Percentiles rank a stretch among this genome's conserved stretches.
Conservation (phyloP, 2,797 vertebrate genomes). For the Myotis pilosus region DNA sequence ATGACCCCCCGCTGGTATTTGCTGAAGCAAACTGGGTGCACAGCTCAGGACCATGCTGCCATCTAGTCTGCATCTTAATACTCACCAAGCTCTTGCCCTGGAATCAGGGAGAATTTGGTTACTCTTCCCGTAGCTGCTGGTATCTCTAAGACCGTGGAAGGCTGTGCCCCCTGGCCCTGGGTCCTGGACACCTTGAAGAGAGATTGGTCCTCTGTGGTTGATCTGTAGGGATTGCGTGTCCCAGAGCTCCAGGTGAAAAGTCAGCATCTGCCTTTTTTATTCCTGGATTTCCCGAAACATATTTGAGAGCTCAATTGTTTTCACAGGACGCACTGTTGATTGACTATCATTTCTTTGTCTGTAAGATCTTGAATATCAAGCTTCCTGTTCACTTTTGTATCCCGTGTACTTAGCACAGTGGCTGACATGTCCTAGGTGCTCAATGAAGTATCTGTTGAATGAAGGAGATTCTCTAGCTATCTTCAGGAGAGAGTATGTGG, state of each 20-base stretch:
- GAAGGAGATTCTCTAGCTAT: not conserved
- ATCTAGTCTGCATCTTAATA: not conserved
- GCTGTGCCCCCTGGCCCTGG: not conserved
- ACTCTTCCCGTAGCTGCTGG: not conserved
- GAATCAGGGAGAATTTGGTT: not conserved
- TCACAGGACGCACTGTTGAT: not conserved
- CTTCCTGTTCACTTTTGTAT: not conserved
- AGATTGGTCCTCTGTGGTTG: not conserved
- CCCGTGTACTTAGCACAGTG: not conserved
- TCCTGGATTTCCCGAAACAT: not conserved
- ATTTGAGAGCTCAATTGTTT: not conserved
- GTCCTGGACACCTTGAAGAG: not conserved
- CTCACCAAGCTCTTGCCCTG: not conserved
- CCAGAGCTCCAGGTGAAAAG: not conserved
- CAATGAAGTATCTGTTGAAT: no score
- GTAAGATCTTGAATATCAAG: not conserved
- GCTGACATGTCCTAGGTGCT: not conserved
- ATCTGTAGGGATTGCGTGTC: not conserved
- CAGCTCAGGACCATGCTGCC: not conserved
- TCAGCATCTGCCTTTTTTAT: not conserved
- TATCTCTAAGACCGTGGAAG: not conserved
- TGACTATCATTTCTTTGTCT: not conserved
- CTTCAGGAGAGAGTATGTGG: not conserved
- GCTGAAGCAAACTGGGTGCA: no score
- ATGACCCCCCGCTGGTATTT: not conserved